Conservation (phyloP, 2,888 invertebrate species). For the Eupithecia vulgata region DNA sequence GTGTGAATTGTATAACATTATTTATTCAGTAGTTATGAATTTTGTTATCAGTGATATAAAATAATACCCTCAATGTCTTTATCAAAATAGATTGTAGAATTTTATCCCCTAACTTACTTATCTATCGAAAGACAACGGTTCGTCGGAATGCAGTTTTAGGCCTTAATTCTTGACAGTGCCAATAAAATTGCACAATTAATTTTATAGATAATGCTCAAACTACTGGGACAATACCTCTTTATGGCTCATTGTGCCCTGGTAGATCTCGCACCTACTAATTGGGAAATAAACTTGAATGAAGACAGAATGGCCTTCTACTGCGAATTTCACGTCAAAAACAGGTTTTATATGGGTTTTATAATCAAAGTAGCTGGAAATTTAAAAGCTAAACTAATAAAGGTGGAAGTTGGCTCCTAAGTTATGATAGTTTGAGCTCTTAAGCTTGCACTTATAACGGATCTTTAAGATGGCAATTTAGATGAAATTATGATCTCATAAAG, state of each 20-base stretch:
- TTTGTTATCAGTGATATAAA: no score
- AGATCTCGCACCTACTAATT: neutral
- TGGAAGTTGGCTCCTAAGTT: neutral
- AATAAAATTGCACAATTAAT: neutral
- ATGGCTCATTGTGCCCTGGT: slow-evolving; percentile 2
- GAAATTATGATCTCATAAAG: neutral
- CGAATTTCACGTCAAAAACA: neutral
- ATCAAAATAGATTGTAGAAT: neutral
- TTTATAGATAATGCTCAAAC: neutral
- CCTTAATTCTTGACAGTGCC: neutral
- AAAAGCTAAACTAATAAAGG: slow-evolving; percentile 5
- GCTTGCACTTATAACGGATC: neutral
- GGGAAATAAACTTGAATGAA: slow-evolving; percentile 4
- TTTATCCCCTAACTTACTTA: neutral
- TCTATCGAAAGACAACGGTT: neutral
- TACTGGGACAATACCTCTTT: slow-evolving; percentile 8
- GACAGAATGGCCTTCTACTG: neutral
- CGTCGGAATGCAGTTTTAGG: neutral
- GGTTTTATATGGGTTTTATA: neutral
- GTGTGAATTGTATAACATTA: no score
- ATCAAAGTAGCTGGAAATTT: neutral
- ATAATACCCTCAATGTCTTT: neutral
- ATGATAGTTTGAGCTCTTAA: neutral
- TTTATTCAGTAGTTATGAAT: neutral
- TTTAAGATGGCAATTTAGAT: neutral